phyloP scores from a whole-genome alignment of 2,113 vertebrate species.

The Clinocottus analis region DNA sequence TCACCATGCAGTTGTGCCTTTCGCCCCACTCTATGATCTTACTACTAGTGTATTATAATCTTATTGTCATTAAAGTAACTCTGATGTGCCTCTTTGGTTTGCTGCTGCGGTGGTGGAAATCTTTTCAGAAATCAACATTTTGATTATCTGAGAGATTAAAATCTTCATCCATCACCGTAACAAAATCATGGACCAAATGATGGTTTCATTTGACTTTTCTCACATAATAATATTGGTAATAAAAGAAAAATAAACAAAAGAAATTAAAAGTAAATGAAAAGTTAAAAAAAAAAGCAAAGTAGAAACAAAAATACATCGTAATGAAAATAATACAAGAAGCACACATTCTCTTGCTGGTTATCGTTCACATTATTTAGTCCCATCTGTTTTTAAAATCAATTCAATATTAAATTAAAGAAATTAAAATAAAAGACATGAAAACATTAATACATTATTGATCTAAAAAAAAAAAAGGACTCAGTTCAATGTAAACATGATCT shows the following conservation, averaged over 20 bases:
- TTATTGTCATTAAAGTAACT: neutral
- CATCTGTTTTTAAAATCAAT: too few species aligned
- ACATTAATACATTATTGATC: neutral
- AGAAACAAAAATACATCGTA: neutral
- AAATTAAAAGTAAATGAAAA: too few species aligned
- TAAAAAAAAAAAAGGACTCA: neutral
- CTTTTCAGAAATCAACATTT: neutral
- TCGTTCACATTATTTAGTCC: neutral
- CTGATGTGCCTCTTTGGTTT: neutral
- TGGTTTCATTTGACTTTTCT: neutral
- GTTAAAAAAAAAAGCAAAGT: neutral
- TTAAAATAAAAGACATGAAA: neutral
- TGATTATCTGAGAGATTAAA: neutral
- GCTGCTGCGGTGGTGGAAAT: neutral
- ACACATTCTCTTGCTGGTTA: neutral
- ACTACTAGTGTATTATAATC: neutral
- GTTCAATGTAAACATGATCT: slow-evolving; percentile 17
- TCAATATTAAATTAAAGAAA: too few species aligned
- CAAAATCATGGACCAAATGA: neutral
- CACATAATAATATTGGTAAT: neutral
- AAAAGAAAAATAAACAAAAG: neutral
- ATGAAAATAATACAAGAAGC: neutral
- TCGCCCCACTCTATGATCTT: slow-evolving; percentile 6
- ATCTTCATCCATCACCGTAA: neutral
- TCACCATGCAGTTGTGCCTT: slow-evolving; percentile 5